These are phyloP conservation scores for Stictonetta naevosa DNA, from an alignment of 2,113 vertebrate species.

Conservation along the genomic window DNA sequence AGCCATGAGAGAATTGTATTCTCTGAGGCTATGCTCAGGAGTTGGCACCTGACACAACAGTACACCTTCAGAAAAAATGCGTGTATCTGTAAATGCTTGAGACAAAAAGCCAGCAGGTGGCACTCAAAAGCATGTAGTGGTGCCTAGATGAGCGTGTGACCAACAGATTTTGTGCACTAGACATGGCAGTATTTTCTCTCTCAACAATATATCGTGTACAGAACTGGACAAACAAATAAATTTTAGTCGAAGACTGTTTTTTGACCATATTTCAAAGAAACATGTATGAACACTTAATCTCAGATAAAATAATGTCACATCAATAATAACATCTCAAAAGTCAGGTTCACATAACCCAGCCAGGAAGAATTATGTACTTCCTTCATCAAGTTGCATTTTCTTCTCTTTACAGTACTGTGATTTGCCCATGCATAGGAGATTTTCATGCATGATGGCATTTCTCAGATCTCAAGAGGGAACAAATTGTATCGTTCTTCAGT, in stretches of 20 bases:
- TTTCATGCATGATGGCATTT: not conserved
- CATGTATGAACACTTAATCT: not conserved
- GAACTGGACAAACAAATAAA: not conserved
- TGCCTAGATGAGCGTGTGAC: not conserved
- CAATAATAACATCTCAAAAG: not conserved
- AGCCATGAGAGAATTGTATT: not conserved
- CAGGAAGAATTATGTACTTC: not conserved
- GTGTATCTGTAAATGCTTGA: not conserved
- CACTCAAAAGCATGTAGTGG: not conserved
- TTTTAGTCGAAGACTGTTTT: not conserved
- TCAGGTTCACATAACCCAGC: not conserved
- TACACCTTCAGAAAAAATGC: not conserved
- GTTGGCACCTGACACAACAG: not conserved
- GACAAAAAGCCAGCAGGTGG: slow-evolving; percentile 30
- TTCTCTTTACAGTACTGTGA: not conserved
- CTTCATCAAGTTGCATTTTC: not conserved
- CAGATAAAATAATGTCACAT: not conserved
- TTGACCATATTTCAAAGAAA: not conserved
- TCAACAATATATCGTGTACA: not conserved
- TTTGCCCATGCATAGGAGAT: not conserved
- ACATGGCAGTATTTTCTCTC: not conserved
- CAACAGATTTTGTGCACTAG: not conserved
- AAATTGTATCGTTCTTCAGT: not conserved
- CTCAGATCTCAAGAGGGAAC: not conserved
- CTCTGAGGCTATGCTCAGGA: not conserved